Evolutionary conservation across 2,888 invertebrate species (phyloP).

Genomic region (Pyrgus malvae): DNA sequence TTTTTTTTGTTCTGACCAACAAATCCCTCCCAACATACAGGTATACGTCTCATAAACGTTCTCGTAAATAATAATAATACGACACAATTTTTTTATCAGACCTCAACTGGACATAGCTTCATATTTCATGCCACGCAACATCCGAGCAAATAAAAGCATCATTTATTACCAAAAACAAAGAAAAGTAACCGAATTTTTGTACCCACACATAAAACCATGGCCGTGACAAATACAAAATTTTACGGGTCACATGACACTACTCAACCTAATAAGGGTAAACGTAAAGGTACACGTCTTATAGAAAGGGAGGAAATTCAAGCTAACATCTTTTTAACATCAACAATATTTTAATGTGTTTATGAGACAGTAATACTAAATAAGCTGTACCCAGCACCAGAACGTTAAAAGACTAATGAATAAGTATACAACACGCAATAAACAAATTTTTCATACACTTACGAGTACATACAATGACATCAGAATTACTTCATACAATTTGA

Average conservation of each 20-base stretch:
- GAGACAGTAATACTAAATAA: too few species aligned
- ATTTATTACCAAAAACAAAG: constrained; percentile 19
- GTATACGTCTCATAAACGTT: neutral
- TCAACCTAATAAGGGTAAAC: constrained; percentile 18
- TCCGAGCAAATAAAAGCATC: constrained; percentile 15
- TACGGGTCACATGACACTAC: constrained; percentile 16
- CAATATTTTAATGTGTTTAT: too few species aligned
- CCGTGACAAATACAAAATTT: constrained; percentile 24
- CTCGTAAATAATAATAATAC: neutral
- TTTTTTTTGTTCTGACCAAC: too few species aligned
- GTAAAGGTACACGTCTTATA: neutral
- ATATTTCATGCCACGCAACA: constrained; percentile 2
- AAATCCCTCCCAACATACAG: too few species aligned
- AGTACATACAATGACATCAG: too few species aligned
- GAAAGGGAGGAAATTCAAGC: too few species aligned
- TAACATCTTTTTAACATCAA: too few species aligned
- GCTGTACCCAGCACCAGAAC: too few species aligned
- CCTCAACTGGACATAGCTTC: neutral
- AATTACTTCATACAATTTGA: too few species aligned
- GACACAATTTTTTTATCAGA: constrained; percentile 1
- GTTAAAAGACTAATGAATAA: too few species aligned
- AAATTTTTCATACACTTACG: too few species aligned
- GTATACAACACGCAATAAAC: too few species aligned
- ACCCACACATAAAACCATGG: constrained; percentile 10
- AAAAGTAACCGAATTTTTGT: constrained; percentile 4